These are phyloP conservation scores for Pseudopleuronectes americanus DNA, from an alignment of 2,797 vertebrate species.

Conservation along the genomic window DNA sequence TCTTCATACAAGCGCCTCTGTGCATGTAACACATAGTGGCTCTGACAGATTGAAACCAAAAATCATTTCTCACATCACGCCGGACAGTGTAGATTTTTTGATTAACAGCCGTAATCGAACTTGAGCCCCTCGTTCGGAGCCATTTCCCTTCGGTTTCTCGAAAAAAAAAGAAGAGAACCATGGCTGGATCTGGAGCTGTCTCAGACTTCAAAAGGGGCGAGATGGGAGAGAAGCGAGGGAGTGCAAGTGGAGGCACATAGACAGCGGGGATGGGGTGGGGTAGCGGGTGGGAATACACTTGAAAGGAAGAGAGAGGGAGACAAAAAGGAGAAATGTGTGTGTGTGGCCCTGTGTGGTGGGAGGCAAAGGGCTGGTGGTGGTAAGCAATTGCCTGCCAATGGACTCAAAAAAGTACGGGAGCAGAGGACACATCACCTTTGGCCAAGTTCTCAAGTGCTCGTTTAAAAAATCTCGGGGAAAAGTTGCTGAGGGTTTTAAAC, in stretches of 20 bases:
- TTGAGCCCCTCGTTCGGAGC: constrained; percentile 73
- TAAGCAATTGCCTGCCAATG: constrained; percentile 66
- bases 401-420: constrained; percentile 48
- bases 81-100: constrained; percentile 73
- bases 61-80: constrained; percentile 75
- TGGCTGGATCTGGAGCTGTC: constrained; percentile 75
- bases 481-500: constrained; percentile 66
- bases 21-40: constrained; percentile 52
- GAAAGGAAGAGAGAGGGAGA: constrained; percentile 69
- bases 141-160: constrained; percentile 74
- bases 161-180: constrained; percentile 70
- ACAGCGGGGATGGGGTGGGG: constrained; percentile 45
- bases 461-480: constrained; percentile 68
- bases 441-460: constrained; percentile 68
- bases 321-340: constrained; percentile 47
- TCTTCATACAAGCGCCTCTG: constrained; percentile 59
- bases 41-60: constrained; percentile 68
- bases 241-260: constrained; percentile 67
- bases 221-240: constrained; percentile 70
- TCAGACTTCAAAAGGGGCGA: constrained; percentile 77
- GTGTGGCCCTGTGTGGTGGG: constrained; percentile 42
- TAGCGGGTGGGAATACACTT: constrained; percentile 62
- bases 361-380: constrained; percentile 49
- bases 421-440: constrained; percentile 67
- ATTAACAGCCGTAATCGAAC: constrained; percentile 80